Conservation (phyloP, 64 coral and sea anemone genomes). For the Montipora capricornis region DNA sequence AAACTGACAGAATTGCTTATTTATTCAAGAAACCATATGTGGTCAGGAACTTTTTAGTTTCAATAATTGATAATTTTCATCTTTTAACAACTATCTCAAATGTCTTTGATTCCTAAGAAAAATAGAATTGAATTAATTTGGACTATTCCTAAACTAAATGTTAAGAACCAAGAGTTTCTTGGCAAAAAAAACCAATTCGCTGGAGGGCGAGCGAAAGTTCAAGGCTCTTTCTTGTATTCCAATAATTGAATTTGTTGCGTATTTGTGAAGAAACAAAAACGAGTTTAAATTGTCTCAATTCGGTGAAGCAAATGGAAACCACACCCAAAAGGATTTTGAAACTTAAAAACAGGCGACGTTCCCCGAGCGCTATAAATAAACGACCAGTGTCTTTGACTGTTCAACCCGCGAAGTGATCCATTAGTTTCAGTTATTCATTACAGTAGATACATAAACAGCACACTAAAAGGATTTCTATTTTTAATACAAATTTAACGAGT, state of each 20-base stretch:
- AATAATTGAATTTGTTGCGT: no score
- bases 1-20: not conserved
- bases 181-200: not conserved
- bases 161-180: not conserved
- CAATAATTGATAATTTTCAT: conserved; percentile 45
- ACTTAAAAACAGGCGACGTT: not conserved
- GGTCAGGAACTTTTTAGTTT: not conserved
- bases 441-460: conserved; percentile 18
- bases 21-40: not conserved
- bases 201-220: not conserved
- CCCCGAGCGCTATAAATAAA: not conserved
- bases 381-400: not conserved
- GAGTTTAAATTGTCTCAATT: not conserved
- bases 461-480: conserved; percentile 16
- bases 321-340: not conserved
- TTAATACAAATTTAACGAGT: conserved; percentile 3
- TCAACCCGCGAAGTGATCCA: not conserved
- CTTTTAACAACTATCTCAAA: not conserved
- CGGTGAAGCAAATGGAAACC: not conserved
- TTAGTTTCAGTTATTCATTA: not conserved
- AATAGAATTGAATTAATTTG: not conserved
- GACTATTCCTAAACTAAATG: not conserved
- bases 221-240: no score
- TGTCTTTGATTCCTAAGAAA: not conserved
- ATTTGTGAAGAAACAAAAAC: not conserved